A percentile compares a stretch with the other conserved stretches of the same genome.
Conservation (phyloP, 2,797 vertebrate genomes). For the Dermochelys coriacea region DNA sequence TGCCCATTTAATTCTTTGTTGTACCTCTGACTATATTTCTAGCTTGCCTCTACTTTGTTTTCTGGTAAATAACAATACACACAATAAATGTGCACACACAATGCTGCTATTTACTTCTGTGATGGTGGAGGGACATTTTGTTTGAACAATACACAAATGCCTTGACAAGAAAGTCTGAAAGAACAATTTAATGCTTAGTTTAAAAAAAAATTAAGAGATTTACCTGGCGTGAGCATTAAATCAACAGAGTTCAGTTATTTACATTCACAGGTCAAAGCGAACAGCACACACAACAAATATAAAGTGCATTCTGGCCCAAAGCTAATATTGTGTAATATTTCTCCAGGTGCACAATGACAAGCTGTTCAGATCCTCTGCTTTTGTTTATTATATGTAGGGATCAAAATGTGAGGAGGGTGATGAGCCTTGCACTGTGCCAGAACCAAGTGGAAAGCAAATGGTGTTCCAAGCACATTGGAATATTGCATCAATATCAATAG, state of each 20-base stretch:
- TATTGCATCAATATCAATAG: not conserved
- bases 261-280: constrained; percentile 40
- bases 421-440: not conserved
- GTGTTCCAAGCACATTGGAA: not conserved
- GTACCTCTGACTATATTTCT: not conserved
- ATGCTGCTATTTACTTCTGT: not conserved
- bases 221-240: constrained; percentile 56
- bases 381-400: constrained; percentile 16
- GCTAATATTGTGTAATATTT: constrained; percentile 64
- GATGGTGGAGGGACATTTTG: not conserved
- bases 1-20: not conserved
- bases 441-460: not conserved
- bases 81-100: too few species aligned
- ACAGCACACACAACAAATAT: constrained; percentile 25
- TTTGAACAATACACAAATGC: not conserved
- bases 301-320: constrained; percentile 43
- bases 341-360: constrained; percentile 54
- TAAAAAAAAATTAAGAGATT: constrained; percentile 10
- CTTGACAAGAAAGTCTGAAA: constrained; percentile 15
- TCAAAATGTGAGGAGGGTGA: not conserved
- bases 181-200: not conserved
- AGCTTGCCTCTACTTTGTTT: not conserved
- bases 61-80: not conserved
- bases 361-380: constrained; percentile 4
- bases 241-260: constrained; percentile 59